A percentile compares a stretch with the other conserved stretches of the same genome.
Conservation (phyloP, 1,140 invertebrate species). For the Drosophila pseudoananassae region DNA sequence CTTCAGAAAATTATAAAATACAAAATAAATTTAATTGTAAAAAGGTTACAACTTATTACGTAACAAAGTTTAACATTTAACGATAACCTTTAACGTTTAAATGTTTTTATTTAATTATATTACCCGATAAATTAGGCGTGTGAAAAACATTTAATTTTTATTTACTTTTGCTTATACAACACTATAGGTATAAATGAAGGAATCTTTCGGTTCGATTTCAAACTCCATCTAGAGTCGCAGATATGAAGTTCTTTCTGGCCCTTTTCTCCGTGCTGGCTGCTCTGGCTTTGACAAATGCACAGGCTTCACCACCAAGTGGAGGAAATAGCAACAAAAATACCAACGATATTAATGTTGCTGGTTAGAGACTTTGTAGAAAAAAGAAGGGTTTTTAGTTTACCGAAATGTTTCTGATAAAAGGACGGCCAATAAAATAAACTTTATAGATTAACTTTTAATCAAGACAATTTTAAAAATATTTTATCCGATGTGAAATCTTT, state of each 20-base stretch:
- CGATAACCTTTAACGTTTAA: too few species aligned
- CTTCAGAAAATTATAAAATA: too few species aligned
- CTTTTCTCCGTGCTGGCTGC: background rate
- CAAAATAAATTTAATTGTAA: too few species aligned
- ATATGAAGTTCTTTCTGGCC: slow-evolving; percentile 19
- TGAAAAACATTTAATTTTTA: background rate
- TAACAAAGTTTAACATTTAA: too few species aligned
- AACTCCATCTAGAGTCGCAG: background rate
- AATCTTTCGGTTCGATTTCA: background rate
- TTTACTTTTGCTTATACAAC: slow-evolving; percentile 10
- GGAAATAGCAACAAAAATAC: background rate
- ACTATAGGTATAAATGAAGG: background rate
- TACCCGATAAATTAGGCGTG: background rate
- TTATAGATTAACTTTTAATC: too few species aligned
- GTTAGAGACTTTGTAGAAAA: background rate
- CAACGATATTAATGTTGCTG: background rate
- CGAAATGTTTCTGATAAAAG: background rate
- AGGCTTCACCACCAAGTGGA: background rate
- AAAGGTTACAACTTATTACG: too few species aligned
- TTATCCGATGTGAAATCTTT: too few species aligned
- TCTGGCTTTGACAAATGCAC: background rate
- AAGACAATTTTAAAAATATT: too few species aligned
- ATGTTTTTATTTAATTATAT: background rate
- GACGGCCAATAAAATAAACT: background rate
- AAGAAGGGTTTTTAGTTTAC: too few species aligned